Conservation (phyloP, 2,888 invertebrate genomes). For the Parnassius mnemosyne region DNA sequence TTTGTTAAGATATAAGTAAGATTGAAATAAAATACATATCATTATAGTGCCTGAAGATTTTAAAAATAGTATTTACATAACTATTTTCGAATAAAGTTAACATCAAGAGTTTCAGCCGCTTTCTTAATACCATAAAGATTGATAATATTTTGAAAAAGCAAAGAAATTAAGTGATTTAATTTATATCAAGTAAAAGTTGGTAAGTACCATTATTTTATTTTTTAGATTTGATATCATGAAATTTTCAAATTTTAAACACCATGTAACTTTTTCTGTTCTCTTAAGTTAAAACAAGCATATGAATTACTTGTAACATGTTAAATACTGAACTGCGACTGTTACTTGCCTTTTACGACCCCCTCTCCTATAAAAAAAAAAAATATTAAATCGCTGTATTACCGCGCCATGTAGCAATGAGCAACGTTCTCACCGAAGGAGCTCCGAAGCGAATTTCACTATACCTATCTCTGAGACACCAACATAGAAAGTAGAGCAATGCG, state of each 20-base stretch:
- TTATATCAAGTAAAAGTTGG: not conserved
- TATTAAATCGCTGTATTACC: no score
- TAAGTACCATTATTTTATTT: conserved; percentile 10
- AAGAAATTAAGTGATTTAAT: not conserved
- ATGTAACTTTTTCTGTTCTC: no score
- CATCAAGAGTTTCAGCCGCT: not conserved
- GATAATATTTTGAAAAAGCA: conserved; percentile 1
- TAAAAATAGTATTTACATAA: conserved; percentile 41
- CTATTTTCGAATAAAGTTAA: conserved; percentile 28
- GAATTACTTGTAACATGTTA: no score
- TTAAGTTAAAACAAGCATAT: no score
- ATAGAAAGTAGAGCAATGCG: no score
- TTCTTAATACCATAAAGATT: conserved; percentile 14
- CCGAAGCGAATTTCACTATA: no score
- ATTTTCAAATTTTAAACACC: not conserved
- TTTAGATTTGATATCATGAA: not conserved
- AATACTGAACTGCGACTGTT: no score
- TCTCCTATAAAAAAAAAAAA: no score
- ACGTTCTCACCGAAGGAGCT: no score
- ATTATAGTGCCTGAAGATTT: conserved; percentile 71
- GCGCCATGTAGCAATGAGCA: no score
- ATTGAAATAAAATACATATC: conserved; percentile 64
- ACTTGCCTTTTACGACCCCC: no score
- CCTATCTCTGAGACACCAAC: no score
- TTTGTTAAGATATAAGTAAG: conserved; percentile 48